These are phyloP conservation scores for Motacilla alba DNA, from an alignment of 2,113 vertebrate species.

Conservation along the genomic window DNA sequence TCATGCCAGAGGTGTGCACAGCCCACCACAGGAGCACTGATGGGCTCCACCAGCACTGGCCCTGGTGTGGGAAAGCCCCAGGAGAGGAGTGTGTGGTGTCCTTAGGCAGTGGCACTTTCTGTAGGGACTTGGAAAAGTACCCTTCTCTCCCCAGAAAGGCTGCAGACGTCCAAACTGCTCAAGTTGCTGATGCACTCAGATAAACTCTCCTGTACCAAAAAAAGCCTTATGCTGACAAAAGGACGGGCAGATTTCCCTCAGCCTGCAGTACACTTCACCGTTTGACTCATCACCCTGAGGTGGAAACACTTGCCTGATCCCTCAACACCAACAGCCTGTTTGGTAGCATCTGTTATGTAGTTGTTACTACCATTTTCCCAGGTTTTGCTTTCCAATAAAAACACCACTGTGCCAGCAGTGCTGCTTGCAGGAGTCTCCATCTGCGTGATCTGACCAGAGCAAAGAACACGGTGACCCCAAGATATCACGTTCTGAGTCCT, in stretches of 20 bases:
- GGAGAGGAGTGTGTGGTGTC: background rate
- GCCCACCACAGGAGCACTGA: rapidly evolving
- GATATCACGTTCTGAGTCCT: background rate
- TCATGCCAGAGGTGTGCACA: background rate
- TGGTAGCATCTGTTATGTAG: background rate
- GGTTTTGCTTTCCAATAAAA: background rate
- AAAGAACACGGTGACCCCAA: background rate
- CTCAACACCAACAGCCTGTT: background rate
- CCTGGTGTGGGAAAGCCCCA: rapidly evolving
- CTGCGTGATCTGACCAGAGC: background rate
- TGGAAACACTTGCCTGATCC: background rate
- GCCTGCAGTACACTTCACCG: background rate
- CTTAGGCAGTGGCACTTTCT: background rate
- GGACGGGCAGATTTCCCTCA: background rate
- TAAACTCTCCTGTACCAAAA: background rate
- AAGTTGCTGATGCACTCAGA: background rate
- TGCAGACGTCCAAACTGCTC: background rate
- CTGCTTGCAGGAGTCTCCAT: background rate
- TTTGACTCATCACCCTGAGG: background rate
- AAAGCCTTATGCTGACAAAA: background rate
- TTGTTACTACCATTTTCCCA: slow-evolving; percentile 12
- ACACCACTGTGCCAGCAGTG: rapidly evolving
- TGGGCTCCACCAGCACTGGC: rapidly evolving
- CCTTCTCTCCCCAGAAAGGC: background rate
- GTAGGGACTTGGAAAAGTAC: background rate